These are phyloP conservation scores for Marmota flaviventris DNA, from an alignment of 2,113 vertebrate species.

Conservation along the genomic window DNA sequence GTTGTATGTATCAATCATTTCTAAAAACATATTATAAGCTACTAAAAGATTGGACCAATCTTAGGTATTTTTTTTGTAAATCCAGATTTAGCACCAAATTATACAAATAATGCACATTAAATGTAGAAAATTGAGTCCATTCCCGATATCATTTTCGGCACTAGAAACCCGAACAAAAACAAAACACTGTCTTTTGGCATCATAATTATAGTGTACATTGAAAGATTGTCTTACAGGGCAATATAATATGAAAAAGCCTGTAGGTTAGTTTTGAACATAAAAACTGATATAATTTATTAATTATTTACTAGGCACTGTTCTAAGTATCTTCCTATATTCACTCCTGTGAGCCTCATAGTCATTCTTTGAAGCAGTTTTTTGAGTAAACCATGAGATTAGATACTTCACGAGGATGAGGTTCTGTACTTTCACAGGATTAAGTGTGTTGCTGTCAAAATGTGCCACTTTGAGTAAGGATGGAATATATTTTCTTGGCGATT, in stretches of 20 bases:
- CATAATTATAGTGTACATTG: neutral
- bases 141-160: neutral
- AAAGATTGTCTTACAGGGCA: neutral
- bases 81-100: neutral
- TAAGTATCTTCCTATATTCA: neutral
- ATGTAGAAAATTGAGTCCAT: slow-evolving; percentile 20
- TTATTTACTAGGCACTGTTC: neutral
- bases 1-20: neutral
- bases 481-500: neutral
- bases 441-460: neutral
- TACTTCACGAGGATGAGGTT: neutral
- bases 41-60: neutral
- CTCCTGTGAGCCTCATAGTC: neutral
- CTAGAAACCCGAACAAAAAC: neutral
- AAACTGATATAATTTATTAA: neutral
- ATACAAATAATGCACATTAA: neutral
- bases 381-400: neutral
- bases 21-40: neutral
- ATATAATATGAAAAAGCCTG: neutral
- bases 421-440: neutral
- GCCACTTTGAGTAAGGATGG: neutral
- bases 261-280: neutral
- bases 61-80: neutral
- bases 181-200: neutral
- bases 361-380: neutral